Conservation (phyloP, 1,140 invertebrate genomes). For the Drosophila seguyi region DNA sequence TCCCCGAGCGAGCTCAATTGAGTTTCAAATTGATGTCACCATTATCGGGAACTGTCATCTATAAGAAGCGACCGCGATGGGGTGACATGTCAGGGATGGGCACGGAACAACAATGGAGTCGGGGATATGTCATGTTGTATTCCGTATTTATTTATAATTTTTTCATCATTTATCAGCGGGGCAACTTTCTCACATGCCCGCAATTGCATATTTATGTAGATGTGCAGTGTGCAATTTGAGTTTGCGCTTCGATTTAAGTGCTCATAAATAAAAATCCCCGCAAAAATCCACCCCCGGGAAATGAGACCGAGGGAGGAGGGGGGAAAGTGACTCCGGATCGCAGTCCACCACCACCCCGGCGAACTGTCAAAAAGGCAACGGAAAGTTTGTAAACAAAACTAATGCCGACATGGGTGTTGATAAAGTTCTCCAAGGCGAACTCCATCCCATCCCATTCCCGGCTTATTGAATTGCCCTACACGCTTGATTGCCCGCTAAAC, state of each 20-base stretch:
- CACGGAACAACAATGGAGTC: constrained; percentile 21
- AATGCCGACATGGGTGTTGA: constrained; percentile 85
- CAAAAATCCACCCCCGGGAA: constrained; percentile 24
- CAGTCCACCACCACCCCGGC: constrained; percentile 27
- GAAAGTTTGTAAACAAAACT: constrained; percentile 85
- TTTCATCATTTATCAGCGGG: constrained; percentile 76
- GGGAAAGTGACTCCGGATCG: constrained; percentile 1
- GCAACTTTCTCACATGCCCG: constrained; percentile 71
- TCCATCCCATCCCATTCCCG: constrained; percentile 17
- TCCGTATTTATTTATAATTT: constrained; percentile 76
- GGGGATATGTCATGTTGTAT: constrained; percentile 37
- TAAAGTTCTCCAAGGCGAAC: constrained; percentile 75
- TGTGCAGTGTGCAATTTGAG: constrained; percentile 72
- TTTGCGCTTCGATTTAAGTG: constrained; percentile 84
- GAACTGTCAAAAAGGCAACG: constrained; percentile 82
- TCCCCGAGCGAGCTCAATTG: constrained; percentile 69
- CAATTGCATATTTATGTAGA: constrained; percentile 84
- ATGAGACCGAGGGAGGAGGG: not conserved
- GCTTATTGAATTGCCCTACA: constrained; percentile 84
- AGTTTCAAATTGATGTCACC: constrained; percentile 85
- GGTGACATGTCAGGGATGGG: constrained; percentile 34
- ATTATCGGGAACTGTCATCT: constrained; percentile 84
- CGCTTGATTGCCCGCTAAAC: constrained; percentile 85
- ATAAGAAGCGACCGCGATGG: constrained; percentile 52
- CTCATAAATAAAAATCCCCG: constrained; percentile 83